phyloP scores from a whole-genome alignment of 2,113 vertebrate species.

The Sinocyclocheilus anophthalmus region DNA sequence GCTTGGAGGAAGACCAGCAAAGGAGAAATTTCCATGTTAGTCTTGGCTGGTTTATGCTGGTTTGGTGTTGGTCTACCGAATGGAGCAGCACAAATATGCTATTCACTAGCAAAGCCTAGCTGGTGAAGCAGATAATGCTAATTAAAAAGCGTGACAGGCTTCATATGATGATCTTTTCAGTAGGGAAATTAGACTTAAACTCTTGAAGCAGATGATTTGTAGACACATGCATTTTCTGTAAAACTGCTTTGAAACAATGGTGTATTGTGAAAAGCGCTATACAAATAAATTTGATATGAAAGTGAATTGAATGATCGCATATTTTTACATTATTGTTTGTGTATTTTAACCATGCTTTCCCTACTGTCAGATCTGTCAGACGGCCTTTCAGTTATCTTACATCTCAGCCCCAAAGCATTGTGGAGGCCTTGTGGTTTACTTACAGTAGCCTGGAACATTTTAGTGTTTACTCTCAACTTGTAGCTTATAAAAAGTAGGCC shows the following conservation, averaged over 20 bases:
- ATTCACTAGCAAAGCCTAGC: not conserved
- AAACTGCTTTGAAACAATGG: too few relatives aligned
- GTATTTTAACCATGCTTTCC: not conserved
- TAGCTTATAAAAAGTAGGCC: constrained; percentile 30
- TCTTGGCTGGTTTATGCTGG: not conserved
- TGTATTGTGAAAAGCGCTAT: too few relatives aligned
- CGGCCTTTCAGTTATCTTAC: constrained; percentile 15
- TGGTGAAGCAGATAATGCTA: not conserved
- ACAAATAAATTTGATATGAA: too few relatives aligned
- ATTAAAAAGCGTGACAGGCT: too few relatives aligned
- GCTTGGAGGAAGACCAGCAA: not conserved
- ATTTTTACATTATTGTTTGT: not conserved
- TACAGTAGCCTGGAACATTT: constrained; percentile 51
- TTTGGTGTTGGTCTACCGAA: not conserved
- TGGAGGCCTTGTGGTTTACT: constrained; percentile 35
- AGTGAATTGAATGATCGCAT: too few relatives aligned
- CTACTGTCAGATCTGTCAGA: not conserved
- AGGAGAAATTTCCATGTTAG: not conserved
- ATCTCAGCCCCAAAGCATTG: constrained; percentile 16
- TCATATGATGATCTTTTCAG: not conserved
- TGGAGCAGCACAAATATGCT: not conserved
- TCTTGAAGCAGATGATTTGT: not conserved
- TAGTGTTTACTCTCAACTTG: constrained; percentile 34
- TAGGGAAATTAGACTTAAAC: not conserved
- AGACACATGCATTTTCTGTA: too few relatives aligned